These are phyloP conservation scores for Megatriorchis doriae DNA, from an alignment of 2,113 vertebrate species.

Conservation along the genomic window DNA sequence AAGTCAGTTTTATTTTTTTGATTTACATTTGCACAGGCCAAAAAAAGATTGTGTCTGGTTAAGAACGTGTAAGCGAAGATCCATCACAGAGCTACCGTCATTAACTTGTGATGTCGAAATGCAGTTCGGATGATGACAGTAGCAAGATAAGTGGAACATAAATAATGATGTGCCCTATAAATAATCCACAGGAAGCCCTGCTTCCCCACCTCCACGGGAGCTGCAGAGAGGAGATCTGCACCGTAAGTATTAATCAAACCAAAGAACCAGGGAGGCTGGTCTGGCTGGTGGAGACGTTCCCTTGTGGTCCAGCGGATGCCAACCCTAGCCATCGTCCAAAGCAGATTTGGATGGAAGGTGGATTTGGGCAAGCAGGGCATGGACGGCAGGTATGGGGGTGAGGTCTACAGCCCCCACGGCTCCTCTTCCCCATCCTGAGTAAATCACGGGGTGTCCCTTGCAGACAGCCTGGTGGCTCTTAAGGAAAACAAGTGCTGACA, in stretches of 20 bases:
- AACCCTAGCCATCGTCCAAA: neutral
- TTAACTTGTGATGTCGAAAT: neutral
- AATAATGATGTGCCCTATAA: neutral
- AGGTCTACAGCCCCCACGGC: neutral
- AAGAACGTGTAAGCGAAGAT: accelerated
- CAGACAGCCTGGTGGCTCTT: neutral
- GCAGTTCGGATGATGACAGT: neutral
- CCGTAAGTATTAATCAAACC: neutral
- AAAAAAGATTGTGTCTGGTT: neutral
- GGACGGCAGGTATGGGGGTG: neutral
- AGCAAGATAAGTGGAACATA: neutral
- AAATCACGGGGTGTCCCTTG: neutral
- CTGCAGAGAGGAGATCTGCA: neutral
- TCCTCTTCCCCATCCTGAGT: neutral
- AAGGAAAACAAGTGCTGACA: neutral
- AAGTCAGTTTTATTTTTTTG: neutral
- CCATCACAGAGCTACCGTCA: neutral
- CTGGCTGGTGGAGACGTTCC: neutral
- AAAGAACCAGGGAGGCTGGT: neutral
- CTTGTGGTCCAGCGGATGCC: neutral
- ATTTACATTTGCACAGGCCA: neutral
- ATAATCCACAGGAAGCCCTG: neutral
- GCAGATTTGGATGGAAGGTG: neutral
- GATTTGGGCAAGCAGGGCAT: neutral
- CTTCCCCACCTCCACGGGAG: neutral